Percentiles rank a stretch among this genome's conserved stretches.
phyloP scores from a whole-genome alignment of 2,888 invertebrate genomes.

The Cephus pygmeus region DNA sequence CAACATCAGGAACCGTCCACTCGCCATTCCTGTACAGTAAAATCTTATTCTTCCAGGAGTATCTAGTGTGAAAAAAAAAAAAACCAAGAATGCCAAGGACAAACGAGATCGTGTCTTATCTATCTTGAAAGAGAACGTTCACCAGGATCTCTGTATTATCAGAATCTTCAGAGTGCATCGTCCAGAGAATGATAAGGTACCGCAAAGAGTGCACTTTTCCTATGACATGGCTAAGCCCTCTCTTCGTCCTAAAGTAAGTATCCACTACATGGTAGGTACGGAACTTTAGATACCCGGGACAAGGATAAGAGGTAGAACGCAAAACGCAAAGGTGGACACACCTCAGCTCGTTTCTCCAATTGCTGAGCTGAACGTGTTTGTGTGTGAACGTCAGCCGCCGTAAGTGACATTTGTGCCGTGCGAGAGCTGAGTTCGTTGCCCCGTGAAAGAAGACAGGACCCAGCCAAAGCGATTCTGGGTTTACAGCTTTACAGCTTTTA shows the following conservation, averaged over 20 bases:
- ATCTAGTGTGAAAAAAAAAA: background rate
- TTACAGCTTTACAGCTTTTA: slow-evolving; percentile 40
- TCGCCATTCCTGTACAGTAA: background rate
- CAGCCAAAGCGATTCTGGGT: slow-evolving; percentile 49
- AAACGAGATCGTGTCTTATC: slow-evolving; percentile 25
- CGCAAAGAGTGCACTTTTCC: background rate
- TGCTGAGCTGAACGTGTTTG: slow-evolving; percentile 8
- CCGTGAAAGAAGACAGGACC: slow-evolving; percentile 48
- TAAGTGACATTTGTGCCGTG: slow-evolving; percentile 7
- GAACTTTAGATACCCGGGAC: background rate
- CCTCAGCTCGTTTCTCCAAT: slow-evolving; percentile 2
- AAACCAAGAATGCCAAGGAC: slow-evolving; percentile 6
- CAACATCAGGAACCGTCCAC: background rate
- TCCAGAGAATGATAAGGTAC: background rate
- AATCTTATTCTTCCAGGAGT: background rate
- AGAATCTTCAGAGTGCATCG: background rate
- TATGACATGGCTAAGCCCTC: background rate
- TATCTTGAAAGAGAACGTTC: background rate
- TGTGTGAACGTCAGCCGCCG: slow-evolving; percentile 16
- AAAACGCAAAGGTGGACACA: background rate
- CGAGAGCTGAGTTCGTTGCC: slow-evolving; percentile 51
- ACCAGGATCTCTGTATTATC: background rate
- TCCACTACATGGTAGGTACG: background rate
- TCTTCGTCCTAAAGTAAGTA: background rate
- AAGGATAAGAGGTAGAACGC: background rate